Evolutionary conservation across 2,888 invertebrate genomes (phyloP), one percentile per base, ranked within the genome.

Genomic region (Gari tellinella): DNA sequence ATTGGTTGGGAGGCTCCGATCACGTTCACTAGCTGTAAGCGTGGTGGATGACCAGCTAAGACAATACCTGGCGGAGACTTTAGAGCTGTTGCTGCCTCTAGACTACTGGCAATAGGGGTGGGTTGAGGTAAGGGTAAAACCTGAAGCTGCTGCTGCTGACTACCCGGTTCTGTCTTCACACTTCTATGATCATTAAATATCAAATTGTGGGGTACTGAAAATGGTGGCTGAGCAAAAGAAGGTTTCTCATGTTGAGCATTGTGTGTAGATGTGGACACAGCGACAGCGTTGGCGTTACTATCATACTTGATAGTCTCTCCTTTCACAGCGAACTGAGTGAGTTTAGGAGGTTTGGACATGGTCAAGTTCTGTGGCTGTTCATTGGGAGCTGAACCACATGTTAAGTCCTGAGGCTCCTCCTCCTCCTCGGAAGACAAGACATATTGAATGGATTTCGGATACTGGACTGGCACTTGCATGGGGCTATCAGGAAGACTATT

Each of bases 251-350:
- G 31, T 31, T 31, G 31, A 31, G 45, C 31, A 31, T 7, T 10
- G 4, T 31, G 4, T 31, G 31, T 4, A 10, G 31, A 31, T 31
- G 31, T 4, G 31, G 31, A 31, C 5, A 31, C 31, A 31, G 31
- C 31, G 14, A 72, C 55, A 62, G 65, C 62, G 48, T 75, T 75
- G 12, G 65, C 74, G 57, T 75, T 75, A 51, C 66, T 75, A 26
- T 75, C 74, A 69, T 66, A 75, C 37, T 75, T 75, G 5, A 57
- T 26, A 23, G 19, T 43, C n/a, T 57, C 40, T 12, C 25, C 25
- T 17, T 51, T 40, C 19, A 43, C 43, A n/a, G 5, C 21, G 19
- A 31, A 21, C 41, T 21, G 53, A 21, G 40, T 19, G 15, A 5
- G 19, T 15, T n/a, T 19, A 19, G 25, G 38, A 21, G 17, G 17